A percentile compares a stretch with the other conserved stretches of the same genome.
Evolutionary conservation across 2,797 vertebrate genomes (phyloP).

Genomic region (Oreonectes daqikongensis): DNA sequence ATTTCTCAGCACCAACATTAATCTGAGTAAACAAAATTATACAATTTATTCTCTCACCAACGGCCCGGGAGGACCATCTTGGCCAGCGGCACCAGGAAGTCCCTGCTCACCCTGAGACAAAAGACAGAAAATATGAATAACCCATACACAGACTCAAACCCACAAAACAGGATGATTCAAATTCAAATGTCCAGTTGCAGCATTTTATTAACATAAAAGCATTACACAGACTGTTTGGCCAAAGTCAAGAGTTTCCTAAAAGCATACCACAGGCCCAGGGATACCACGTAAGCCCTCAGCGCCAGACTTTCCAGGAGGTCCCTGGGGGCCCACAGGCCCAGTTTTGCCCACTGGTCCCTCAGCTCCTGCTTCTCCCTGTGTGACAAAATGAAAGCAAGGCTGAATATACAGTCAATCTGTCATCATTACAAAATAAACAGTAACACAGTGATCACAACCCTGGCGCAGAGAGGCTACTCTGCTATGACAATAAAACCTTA

Average conservation of each 20-base stretch:
- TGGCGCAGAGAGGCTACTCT: not conserved
- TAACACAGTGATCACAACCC: not conserved
- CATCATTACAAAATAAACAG: not conserved
- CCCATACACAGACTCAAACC: slow-evolving; percentile 3
- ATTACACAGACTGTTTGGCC: slow-evolving; percentile 16
- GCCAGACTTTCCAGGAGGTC: slow-evolving; percentile 89
- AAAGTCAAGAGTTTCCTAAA: not conserved
- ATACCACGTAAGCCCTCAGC: slow-evolving; percentile 95
- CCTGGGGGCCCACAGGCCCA: slow-evolving; percentile 93
- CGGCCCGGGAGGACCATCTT: slow-evolving; percentile 94
- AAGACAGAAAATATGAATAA: not conserved
- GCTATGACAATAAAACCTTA: not conserved
- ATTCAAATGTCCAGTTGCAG: not conserved
- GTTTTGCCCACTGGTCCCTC: slow-evolving; percentile 95
- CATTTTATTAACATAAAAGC: not conserved
- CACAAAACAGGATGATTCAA: slow-evolving; percentile 15
- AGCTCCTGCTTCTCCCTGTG: slow-evolving; percentile 90
- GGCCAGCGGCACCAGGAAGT: slow-evolving; percentile 89
- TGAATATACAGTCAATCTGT: not conserved
- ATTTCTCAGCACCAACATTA: not conserved
- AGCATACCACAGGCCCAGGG: slow-evolving; percentile 90
- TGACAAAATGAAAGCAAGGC: slow-evolving; percentile 46
- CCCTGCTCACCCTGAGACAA: slow-evolving; percentile 92
- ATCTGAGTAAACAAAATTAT: not conserved
- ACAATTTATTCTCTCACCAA: slow-evolving; percentile 76